A percentile compares a stretch with the other conserved stretches of the same genome.
Evolutionary conservation across 2,888 invertebrate genomes (phyloP).

Genomic region (Chouioia cunea): DNA sequence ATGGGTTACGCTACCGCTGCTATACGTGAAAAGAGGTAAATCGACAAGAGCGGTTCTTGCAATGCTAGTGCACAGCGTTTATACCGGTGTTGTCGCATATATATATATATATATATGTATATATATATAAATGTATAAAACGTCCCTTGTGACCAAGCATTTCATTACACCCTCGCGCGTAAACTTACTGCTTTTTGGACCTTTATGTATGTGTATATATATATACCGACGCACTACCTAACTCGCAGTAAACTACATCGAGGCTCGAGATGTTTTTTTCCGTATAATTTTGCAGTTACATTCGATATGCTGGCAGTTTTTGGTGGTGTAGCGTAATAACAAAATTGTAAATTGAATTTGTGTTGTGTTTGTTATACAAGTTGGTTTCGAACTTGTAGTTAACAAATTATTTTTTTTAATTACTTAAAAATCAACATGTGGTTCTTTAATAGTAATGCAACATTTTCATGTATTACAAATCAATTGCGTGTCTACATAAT

Average conservation of each 20-base stretch:
- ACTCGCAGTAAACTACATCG: background rate
- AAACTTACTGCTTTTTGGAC: conserved; percentile 31
- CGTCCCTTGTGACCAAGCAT: conserved; percentile 10
- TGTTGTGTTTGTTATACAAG: no score
- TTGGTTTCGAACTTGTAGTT: no score
- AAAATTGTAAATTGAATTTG: no score
- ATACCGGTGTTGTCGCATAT: conserved; percentile 1
- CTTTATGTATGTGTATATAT: no score
- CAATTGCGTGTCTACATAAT: no score
- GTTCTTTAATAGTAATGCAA: background rate
- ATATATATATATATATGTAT: no score
- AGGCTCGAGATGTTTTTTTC: background rate
- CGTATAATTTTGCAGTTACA: conserved; percentile 24
- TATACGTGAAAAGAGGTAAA: conserved; percentile 29
- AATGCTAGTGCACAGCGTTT: background rate
- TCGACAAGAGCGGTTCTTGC: conserved; percentile 9
- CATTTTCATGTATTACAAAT: no score
- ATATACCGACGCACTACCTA: no score
- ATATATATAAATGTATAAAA: no score
- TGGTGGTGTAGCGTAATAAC: no score
- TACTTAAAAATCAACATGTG: background rate
- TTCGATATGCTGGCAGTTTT: background rate
- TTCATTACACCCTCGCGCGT: conserved; percentile 24
- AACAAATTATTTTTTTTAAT: no score
- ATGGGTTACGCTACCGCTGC: background rate